Base-by-base conservation (phyloP, 2,888 invertebrate species). In the Tubulanus polymorphus region DNA sequence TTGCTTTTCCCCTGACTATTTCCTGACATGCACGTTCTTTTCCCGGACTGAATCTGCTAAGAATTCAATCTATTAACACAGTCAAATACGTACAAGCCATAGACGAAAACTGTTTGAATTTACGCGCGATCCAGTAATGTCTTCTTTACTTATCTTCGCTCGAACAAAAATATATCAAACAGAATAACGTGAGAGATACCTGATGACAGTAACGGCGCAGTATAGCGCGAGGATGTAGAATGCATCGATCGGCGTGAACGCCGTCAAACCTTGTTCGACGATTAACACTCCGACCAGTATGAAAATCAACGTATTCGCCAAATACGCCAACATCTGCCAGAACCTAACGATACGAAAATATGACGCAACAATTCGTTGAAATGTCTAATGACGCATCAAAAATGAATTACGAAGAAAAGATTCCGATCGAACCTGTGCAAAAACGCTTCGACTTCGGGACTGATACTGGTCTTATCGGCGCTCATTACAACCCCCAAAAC, bases 281-380 rank as follows among this genome's bases (percentile, higher is more conserved):
- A 86, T 84, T 32, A 85, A 83, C 15, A 85, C 83, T 0, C 86
- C 85, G 0, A 85, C 83, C 70, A 85, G 81, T 1, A 85, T 82
- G 59, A 86, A 86, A 37, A 86, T 81, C 12, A 85, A 68, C 0
- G 84, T 84, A 63, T 86, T 85, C 12, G 81, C 79, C 59, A 81
- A 71, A 60, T 80, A 82, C 8, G 78, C 76, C 58, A 82, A 58
- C 54, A 79, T 76, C 62, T 81, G 77, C 82, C 82, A 82, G 56
- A 81, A 81, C 51, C 78, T 79, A 48, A 29, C 41, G 28, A 53
- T 20, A 50, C 26, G 30, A 27, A 53, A 23, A 53, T 20, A 26
- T 29, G 30, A 48, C 23, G 30, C 49, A 41, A 27, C 5, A 48
- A 51, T 2, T 23, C 41, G 15, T 41, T 26, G 26, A 37, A 25